These are phyloP conservation scores for Acanthosepion esculentum DNA, from an alignment of 2,888 invertebrate species.

Conservation along the genomic window DNA sequence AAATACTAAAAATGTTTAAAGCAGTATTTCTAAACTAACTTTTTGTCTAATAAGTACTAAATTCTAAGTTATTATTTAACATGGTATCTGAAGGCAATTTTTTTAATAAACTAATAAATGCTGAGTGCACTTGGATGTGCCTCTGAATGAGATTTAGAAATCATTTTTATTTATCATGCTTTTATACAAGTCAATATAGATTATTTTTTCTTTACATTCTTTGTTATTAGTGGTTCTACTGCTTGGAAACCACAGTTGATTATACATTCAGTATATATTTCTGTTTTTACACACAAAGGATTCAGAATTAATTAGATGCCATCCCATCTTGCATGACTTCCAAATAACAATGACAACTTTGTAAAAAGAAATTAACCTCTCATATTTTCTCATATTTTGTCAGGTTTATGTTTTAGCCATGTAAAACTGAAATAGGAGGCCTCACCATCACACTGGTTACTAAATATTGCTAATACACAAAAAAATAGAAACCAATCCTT, in stretches of 20 bases:
- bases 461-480: background rate
- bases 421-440: background rate
- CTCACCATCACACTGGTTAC: background rate
- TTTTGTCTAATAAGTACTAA: too few species aligned
- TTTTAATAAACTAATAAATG: too few species aligned
- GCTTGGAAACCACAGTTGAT: background rate
- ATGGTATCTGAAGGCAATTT: too few species aligned
- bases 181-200: background rate
- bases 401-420: background rate
- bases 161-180: background rate
- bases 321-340: background rate
- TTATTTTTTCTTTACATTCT: background rate
- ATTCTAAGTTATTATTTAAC: too few species aligned
- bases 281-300: background rate
- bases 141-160: background rate
- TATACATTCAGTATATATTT: background rate
- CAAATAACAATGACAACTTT: too few species aligned
- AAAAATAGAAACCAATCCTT: background rate
- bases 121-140: too few species aligned
- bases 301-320: too few species aligned
- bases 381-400: background rate
- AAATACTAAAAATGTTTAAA: too few species aligned
- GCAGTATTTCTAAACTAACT: too few species aligned
- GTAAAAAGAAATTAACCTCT: background rate
- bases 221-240: background rate